Conservation (phyloP, 2,113 vertebrate genomes). For the Aramus guarauna region DNA sequence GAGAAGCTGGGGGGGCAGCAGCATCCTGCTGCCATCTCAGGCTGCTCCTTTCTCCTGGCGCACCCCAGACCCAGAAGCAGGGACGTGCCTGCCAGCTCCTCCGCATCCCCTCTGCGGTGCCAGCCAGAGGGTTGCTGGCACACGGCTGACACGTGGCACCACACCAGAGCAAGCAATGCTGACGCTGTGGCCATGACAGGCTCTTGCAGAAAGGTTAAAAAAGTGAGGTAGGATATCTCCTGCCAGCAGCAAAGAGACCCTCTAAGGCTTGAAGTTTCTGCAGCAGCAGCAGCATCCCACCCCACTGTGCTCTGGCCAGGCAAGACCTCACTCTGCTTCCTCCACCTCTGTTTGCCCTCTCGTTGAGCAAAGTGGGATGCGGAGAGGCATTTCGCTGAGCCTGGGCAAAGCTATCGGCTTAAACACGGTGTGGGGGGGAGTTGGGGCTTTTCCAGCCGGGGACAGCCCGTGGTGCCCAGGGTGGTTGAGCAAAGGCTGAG, state of each 20-base stretch:
- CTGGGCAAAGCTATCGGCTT: neutral
- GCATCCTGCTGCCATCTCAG: neutral
- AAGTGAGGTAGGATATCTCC: neutral
- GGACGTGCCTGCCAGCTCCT: neutral
- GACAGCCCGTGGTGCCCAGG: rapidly evolving
- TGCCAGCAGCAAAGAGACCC: neutral
- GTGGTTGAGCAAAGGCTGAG: neutral
- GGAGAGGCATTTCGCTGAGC: neutral
- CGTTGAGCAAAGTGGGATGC: neutral
- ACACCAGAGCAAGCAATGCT: neutral
- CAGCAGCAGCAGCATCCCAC: neutral
- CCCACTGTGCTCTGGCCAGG: neutral
- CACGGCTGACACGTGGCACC: rapidly evolving
- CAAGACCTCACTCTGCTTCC: neutral
- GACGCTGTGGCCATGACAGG: neutral
- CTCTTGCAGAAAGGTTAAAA: neutral
- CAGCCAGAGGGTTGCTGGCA: neutral
- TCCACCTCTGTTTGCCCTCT: neutral
- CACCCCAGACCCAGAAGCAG: neutral
- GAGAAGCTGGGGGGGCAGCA: neutral
- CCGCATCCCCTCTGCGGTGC: neutral
- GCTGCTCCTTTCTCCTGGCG: neutral
- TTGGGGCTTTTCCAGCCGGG: neutral
- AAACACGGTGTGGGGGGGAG: rapidly evolving
- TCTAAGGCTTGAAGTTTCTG: neutral